Evolutionary conservation across 2,888 invertebrate species (phyloP).

Genomic region (Peribatodes rhomboidaria): DNA sequence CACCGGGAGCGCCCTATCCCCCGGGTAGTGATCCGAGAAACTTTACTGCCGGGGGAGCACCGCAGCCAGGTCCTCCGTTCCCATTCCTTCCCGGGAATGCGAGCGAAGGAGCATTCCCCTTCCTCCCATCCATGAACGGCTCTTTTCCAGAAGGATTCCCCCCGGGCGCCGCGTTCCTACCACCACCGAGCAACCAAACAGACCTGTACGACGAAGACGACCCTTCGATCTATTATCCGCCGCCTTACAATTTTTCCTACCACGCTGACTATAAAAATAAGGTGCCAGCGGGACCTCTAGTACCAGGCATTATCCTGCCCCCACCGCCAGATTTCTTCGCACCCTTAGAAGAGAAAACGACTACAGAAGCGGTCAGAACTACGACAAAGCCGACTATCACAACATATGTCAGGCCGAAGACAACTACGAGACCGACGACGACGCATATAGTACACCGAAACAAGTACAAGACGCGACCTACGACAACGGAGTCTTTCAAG

Average conservation of each 20-base stretch:
- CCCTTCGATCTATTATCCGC: conserved; percentile 96
- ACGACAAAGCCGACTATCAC: conserved; percentile 63
- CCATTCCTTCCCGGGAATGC: conserved; percentile 87
- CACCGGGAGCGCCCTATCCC: conserved; percentile 85
- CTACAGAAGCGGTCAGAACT: conserved; percentile 67
- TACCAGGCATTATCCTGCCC: conserved; percentile 95
- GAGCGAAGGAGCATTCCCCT: conserved; percentile 85
- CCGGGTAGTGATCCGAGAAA: conserved; percentile 88
- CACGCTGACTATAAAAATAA: conserved; percentile 91
- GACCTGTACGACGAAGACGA: conserved; percentile 96
- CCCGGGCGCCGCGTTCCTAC: conserved; percentile 86
- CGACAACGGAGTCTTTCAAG: conserved; percentile 70
- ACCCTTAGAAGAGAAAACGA: conserved; percentile 86
- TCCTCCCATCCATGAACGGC: conserved; percentile 86
- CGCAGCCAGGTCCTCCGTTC: conserved; percentile 88
- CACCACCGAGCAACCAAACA: conserved; percentile 91
- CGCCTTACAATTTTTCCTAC: conserved; percentile 95
- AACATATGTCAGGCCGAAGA: conserved; percentile 68
- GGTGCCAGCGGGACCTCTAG: conserved; percentile 94
- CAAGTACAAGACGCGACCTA: conserved; percentile 77
- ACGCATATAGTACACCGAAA: conserved; percentile 68
- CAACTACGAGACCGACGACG: conserved; percentile 68
- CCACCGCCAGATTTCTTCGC: conserved; percentile 96
- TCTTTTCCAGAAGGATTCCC: conserved; percentile 86
- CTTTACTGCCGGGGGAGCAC: conserved; percentile 89